Conservation (phyloP, 2,797 vertebrate species). For the Odontamblyopus lacepedii region DNA sequence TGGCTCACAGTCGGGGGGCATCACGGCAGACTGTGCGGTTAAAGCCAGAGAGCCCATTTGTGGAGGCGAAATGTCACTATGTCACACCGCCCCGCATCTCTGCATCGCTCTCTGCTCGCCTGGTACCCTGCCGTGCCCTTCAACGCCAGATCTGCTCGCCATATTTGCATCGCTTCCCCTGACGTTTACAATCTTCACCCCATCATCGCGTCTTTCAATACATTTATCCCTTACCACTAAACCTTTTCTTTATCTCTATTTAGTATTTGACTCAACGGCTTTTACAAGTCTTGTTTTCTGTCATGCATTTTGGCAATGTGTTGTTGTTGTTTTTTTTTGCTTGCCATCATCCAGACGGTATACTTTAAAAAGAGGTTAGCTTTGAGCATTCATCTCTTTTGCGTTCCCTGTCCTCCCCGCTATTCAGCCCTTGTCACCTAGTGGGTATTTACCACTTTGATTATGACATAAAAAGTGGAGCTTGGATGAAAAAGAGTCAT, state of each 20-base stretch:
- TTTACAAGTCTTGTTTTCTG: conserved; percentile 39
- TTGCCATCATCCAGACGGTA: conserved; percentile 44
- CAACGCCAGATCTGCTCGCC: conserved; percentile 57
- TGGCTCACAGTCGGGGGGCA: conserved; percentile 88
- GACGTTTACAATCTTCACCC: conserved; percentile 73
- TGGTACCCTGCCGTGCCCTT: conserved; percentile 68
- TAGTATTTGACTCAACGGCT: conserved; percentile 38
- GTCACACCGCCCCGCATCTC: conserved; percentile 76
- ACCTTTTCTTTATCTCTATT: conserved; percentile 21
- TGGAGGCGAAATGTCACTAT: conserved; percentile 88
- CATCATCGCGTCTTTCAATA: conserved; percentile 79
- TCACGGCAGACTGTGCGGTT: conserved; percentile 80
- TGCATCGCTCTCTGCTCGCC: conserved; percentile 81
- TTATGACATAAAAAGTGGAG: conserved; percentile 86
- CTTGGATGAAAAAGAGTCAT: conserved; percentile 89
- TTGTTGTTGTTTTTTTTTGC: conserved; percentile 22
- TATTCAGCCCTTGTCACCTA: conserved; percentile 34
- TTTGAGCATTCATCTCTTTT: conserved; percentile 39
- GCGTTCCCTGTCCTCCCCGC: conserved; percentile 28
- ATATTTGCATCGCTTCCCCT: conserved; percentile 59
- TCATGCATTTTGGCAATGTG: conserved; percentile 22
- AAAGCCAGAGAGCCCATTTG: conserved; percentile 94
- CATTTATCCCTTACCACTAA: conserved; percentile 33
- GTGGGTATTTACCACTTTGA: conserved; percentile 38
- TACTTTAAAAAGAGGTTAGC: conserved; percentile 37